A percentile compares a stretch with the other conserved stretches of the same genome.
Evolutionary conservation across 35 echinoderm and acorn worm species (phyloP).

Genomic region (Apostichopus japonicus): DNA sequence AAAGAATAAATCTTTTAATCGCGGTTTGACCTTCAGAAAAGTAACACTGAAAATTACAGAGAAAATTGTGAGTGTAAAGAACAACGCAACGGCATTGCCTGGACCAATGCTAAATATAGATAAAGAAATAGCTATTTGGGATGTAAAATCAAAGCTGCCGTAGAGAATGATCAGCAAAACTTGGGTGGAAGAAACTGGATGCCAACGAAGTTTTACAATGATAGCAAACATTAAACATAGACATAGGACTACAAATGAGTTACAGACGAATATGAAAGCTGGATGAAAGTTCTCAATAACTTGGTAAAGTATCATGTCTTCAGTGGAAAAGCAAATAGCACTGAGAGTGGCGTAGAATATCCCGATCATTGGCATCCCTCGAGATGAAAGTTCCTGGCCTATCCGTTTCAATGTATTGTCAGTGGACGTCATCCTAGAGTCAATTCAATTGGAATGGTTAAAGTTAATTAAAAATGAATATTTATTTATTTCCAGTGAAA

Average conservation of each 20-base stretch:
- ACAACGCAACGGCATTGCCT: not conserved
- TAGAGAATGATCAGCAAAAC: not conserved
- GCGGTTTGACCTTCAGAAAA: not conserved
- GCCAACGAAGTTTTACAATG: not conserved
- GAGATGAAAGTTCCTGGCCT: no score
- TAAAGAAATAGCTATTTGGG: not conserved
- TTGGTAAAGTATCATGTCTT: constrained; percentile 14
- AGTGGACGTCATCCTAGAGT: no score
- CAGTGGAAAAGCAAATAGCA: not conserved
- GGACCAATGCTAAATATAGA: constrained; percentile 24
- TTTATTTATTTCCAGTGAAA: no score
- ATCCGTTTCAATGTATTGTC: no score
- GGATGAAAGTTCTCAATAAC: constrained; percentile 4
- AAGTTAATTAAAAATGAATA: no score
- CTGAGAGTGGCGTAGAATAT: not conserved
- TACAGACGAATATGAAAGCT: not conserved
- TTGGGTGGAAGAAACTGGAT: not conserved
- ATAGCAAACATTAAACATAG: not conserved
- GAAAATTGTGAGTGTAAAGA: constrained; percentile 9
- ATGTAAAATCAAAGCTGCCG: not conserved
- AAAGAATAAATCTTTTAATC: not conserved
- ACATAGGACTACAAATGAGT: not conserved
- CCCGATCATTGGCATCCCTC: not conserved
- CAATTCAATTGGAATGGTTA: no score
- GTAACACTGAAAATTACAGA: not conserved